Percentiles rank a stretch among this genome's conserved stretches.
Conservation (phyloP, 2,888 invertebrate species). For the Thymelicus acteon region DNA sequence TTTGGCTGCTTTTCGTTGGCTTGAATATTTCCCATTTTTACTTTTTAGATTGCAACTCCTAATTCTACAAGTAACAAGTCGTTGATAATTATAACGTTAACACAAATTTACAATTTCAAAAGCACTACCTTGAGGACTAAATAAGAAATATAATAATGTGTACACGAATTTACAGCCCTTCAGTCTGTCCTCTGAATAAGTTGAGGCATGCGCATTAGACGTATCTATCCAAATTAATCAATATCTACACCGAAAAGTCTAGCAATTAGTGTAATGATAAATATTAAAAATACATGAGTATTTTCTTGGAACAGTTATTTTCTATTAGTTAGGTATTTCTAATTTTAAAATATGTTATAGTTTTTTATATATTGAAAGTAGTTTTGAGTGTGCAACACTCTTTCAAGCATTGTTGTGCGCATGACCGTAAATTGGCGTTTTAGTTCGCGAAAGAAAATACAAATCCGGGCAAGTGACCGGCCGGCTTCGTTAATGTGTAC, state of each 20-base stretch:
- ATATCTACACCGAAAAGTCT: conserved; percentile 4
- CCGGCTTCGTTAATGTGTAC: no score
- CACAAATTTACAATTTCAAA: not conserved
- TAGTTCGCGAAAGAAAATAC: no score
- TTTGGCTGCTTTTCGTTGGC: conserved; percentile 80
- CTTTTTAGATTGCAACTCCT: not conserved
- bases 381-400: no score
- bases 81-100: not conserved
- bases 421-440: no score
- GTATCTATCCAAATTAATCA: conserved; percentile 22
- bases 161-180: conserved; percentile 62
- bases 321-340: no score
- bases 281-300: not conserved
- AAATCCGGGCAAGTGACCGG: no score
- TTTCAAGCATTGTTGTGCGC: no score
- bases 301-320: not conserved
- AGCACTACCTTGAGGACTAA: conserved; percentile 7
- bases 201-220: conserved; percentile 37
- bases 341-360: no score
- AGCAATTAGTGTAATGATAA: not conserved
- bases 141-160: conserved; percentile 39
- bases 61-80: not conserved
- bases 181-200: conserved; percentile 33
- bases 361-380: no score
- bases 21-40: conserved; percentile 83